Conservation (phyloP, 2,888 invertebrate genomes). For the Fabriciana adippe region DNA sequence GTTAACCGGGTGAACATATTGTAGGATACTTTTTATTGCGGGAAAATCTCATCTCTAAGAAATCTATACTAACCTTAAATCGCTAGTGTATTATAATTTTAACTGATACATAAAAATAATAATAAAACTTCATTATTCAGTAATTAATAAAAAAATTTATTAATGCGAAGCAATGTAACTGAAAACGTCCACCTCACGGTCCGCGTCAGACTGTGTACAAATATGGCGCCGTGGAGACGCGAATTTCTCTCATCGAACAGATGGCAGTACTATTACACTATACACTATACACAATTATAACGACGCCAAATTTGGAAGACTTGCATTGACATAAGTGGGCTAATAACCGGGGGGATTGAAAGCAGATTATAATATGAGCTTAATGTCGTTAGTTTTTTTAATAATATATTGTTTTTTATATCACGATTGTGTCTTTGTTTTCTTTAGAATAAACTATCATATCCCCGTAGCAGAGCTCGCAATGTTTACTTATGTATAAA, state of each 20-base stretch:
- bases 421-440: neutral
- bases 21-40: too few relatives aligned
- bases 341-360: conserved; percentile 6
- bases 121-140: too few relatives aligned
- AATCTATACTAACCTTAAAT: too few relatives aligned
- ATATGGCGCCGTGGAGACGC: conserved; percentile 35
- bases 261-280: conserved; percentile 37
- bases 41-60: too few relatives aligned
- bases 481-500: too few relatives aligned
- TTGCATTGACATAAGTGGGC: conserved; percentile 12
- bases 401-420: conserved; percentile 2
- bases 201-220: conserved; percentile 31
- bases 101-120: too few relatives aligned
- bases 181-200: neutral
- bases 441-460: neutral
- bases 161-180: conserved; percentile 29
- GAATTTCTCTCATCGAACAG: conserved; percentile 43
- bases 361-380: neutral
- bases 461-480: neutral
- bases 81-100: too few relatives aligned
- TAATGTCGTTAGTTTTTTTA: neutral
- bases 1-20: too few relatives aligned
- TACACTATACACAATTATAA: conserved; percentile 22
- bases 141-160: neutral
- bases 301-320: conserved; percentile 30